A percentile compares a stretch with the other conserved stretches of the same genome.
Conservation (phyloP, 1,140 invertebrate species). For the Drosophila hydei region DNA sequence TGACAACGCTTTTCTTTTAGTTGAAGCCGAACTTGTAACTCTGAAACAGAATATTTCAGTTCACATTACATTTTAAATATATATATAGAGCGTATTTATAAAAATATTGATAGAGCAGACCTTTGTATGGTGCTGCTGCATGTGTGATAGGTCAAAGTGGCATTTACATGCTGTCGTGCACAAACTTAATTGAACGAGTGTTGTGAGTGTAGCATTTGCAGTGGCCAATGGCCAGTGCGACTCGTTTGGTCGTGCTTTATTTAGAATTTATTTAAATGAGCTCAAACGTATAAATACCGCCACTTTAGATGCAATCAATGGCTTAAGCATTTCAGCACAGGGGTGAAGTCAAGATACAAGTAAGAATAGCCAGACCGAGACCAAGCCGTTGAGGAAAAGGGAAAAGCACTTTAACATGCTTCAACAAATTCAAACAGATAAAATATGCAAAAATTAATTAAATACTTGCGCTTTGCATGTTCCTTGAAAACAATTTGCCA, state of each 20-base stretch:
- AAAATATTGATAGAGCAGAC: constrained; percentile 3
- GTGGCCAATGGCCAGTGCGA: constrained; percentile 21
- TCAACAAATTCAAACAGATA: constrained; percentile 82
- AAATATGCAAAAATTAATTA: constrained; percentile 83
- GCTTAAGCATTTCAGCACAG: constrained; percentile 78
- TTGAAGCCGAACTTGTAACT: no score
- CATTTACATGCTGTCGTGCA: constrained; percentile 43
- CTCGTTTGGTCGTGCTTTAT: constrained; percentile 62
- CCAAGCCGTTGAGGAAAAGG: not conserved
- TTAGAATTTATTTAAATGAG: constrained; percentile 82
- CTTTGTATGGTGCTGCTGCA: no score
- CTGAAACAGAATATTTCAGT: no score
- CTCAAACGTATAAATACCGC: constrained; percentile 76
- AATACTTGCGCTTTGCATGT: constrained; percentile 82
- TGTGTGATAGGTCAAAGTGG: constrained; percentile 49
- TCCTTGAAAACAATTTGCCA: constrained; percentile 82
- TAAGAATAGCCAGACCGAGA: constrained; percentile 12
- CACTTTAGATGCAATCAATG: constrained; percentile 81
- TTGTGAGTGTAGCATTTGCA: constrained; percentile 22
- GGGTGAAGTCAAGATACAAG: constrained; percentile 55
- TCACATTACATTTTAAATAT: no score
- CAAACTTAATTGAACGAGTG: constrained; percentile 62
- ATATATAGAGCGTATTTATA: no score
- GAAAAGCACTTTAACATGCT: constrained; percentile 69
- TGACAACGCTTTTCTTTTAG: not conserved